Base-by-base conservation (phyloP, 2,888 invertebrate species). In the Corbicula japonica region DNA sequence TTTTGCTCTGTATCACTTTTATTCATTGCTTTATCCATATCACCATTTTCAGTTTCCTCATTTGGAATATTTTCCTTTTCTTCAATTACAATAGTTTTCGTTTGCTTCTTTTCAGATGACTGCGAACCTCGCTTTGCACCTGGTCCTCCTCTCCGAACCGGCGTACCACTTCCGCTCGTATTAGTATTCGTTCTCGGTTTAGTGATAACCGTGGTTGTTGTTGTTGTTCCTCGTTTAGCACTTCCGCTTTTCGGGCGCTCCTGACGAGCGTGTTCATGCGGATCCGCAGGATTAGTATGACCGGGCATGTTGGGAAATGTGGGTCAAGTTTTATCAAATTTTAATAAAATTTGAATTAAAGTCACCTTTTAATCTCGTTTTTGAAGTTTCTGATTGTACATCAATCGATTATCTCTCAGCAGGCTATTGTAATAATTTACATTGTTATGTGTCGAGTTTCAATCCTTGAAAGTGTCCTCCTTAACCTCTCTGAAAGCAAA, bases 241-340 rank as follows among this genome's bases (percentile, higher is more conserved):
- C 70, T 70, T 70, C 70, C 70, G 60, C 48, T 70, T n/a, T 60
- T 60, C 2, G 60, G 70, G 12, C 70, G 61, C 34, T 38, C 35
- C 15, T 60, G 52, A 2, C 62, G 38, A 2, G 34, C 75, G 54
- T 74, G 74, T 56, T 60, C 79, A 26, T 70, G 74, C 4, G 65
- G 52, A 61, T 71, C 70, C 12, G 56, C 32, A 1, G 52, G 48
- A 26, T 66, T 38, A 52, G 74, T 50, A n/a, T 71, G 66, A 4
- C 63, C 70, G n/a, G 76, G 76, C 76, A 76, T 76, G 21, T 4
- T 70, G 54, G 30, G n/a, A n/a, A n/a, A n/a, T n/a, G n/a, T n/a
- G n/a, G n/a, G n/a, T n/a, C n/a, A n/a, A n/a, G n/a, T n/a, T n/a
- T n/a, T n/a, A n/a, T n/a, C n/a, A n/a, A n/a, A n/a, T n/a, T n/a